Evolutionary conservation across 2,797 vertebrate species (phyloP), one percentile per base, ranked within the genome.

Genomic region (Megaceryle alcyon): DNA sequence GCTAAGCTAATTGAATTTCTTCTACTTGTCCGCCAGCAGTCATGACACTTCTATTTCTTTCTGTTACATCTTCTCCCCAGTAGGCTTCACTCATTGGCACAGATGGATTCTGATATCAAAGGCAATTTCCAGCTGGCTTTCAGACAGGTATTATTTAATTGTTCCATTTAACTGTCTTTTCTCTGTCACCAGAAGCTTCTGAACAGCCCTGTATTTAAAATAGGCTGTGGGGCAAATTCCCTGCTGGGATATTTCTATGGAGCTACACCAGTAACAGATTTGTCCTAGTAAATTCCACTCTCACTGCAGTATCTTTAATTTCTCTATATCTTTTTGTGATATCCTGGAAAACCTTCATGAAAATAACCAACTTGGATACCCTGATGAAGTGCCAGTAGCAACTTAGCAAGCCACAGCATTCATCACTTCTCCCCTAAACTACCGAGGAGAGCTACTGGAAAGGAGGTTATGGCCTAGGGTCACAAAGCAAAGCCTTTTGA

Each of bases 111-210:
- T 10, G 3, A 35, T 85, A 94, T 90, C 68, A 94, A 95, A 95
- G 88, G 51, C 81, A 85, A 87, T 90, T 94, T 95, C 81, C 78
- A 88, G 41, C 44, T 87, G 78, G 89, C 83, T 95, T 90, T 82
- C 77, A 57, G 78, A 95, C 33, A 87, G 57, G 39, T 93, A 23
- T 93, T 87, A 85, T 94, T 95, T 95, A 93, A 89, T 95, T 93
- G 49, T 44, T 68, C 37, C 53, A 61, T 94, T 91, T 82, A 78
- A 78, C 33, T 41, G 7, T n/a, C 48, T 94, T 93, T 77, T 41
- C 28, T 77, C 56, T 88, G 56, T 82, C 65, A 92, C 53, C 56
- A 85, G 57, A 94, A 85, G 48, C 56, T 92, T 96, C 56, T 78
- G 60, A 92, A 95, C 73, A 81, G 12, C 44, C 54, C 43, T 68